phyloP scores from a whole-genome alignment of 2,113 vertebrate genomes.

The Baryphthengus martii region DNA sequence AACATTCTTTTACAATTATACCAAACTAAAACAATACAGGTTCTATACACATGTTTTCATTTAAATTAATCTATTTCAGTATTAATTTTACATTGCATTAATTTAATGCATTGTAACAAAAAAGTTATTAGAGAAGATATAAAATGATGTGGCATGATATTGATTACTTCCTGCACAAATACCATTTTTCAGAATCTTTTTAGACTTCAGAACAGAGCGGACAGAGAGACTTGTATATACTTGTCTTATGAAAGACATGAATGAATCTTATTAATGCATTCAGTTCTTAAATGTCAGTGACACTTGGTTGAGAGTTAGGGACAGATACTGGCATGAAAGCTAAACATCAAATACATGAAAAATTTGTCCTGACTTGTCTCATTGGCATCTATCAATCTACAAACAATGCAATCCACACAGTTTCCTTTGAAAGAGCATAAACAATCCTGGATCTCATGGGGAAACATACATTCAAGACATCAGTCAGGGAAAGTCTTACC shows the following conservation, averaged over 20 bases:
- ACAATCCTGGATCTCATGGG: background rate
- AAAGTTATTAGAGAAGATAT: background rate
- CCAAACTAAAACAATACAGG: background rate
- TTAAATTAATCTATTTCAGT: background rate
- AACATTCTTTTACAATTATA: background rate
- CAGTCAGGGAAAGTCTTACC: background rate
- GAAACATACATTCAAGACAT: background rate
- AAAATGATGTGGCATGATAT: background rate
- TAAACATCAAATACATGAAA: background rate
- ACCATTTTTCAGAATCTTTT: background rate
- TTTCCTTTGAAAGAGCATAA: background rate
- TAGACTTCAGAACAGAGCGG: background rate
- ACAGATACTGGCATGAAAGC: background rate
- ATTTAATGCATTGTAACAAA: background rate
- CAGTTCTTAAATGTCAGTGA: background rate
- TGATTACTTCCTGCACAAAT: background rate
- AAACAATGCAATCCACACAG: background rate
- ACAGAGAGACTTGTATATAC: background rate
- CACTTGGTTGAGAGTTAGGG: background rate
- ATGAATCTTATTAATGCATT: background rate
- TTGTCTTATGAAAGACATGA: background rate
- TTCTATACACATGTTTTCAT: background rate
- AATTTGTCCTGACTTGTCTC: fast-evolving
- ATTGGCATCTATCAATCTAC: background rate
- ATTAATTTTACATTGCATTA: background rate